Evolutionary conservation across 1,140 invertebrate genomes (phyloP), one percentile per base, ranked within the genome.

Genomic region (Zaprionus ghesquierei): DNA sequence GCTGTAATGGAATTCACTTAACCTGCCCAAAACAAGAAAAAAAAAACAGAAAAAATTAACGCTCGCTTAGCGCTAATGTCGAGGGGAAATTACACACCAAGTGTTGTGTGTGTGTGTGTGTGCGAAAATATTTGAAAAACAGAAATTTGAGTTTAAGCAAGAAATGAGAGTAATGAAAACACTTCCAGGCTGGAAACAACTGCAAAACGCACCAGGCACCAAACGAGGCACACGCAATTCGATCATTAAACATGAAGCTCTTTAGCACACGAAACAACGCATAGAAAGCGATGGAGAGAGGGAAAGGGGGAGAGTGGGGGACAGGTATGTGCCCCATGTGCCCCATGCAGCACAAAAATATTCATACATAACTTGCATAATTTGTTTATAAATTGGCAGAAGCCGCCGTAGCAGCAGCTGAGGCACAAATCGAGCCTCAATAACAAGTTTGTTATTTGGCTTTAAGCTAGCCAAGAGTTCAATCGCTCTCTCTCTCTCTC

Each of bases 221-320:
- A 79, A 78, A 72, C 77, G 76, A 82, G 84, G 82, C 82, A 87
- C 82, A 87, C 82, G 82, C 82, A 87, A 87, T 87, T 89, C 61
- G 82, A 87, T 89, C 82, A 87, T 87, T 87, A 87, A 87, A 87
- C 82, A 87, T 87, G 82, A 89, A 87, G 84, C 82, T 87, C 82
- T 87, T 87, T 87, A 87, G 82, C 79, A 87, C 79, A 89, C 82
- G 72, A 65, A 82, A 85, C 46, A 50, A 53, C 46, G 22, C 25
- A 33, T 9, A 50, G 63, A 33, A 25, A 65, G 51, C 29, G 60
- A 31, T 23, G 6, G 1, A 18, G 3, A n/a, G 9, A 31, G 22
- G 2, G 50, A 29, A 18, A 20, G 8, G 25, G 1, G 6, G 2
- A 22, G 22, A 22, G 41, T 1, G 41, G 41, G 33, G 9, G 18